Base-by-base conservation (phyloP, 2,888 invertebrate genomes). In the Polymixis lichenea region DNA sequence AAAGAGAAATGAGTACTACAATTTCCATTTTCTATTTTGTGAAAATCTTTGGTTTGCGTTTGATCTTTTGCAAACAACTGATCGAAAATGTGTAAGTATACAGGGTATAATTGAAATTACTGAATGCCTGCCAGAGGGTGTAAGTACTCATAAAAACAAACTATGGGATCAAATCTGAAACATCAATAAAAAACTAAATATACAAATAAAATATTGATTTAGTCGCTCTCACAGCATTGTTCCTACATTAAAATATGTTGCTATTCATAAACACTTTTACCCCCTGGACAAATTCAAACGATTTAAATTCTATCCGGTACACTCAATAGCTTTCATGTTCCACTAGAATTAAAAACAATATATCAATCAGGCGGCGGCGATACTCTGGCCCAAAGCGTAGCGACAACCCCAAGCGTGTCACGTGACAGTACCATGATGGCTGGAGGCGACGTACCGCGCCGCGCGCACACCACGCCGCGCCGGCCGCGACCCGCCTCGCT, bases 341-440 rank as follows among this genome's bases (percentile, higher is more conserved):
- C 0, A 56, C 9, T 19, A 19, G 13, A 75, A 38, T 65, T 65
- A 0, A 76, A n/a, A 43, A 11, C 0, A 19, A 7, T 13, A 0
- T 46, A 7, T 72, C 0, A 17, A 0, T 0, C 53, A 86, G 89
- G 89, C 15, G 89, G 83, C 17, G 80, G 82, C 15, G 84, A 78
- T 62, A 90, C 82, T 75, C 61, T 88, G 83, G 74, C 89, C 73
- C 84, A 83, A 75, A 93, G 95, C 77, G 89, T 87, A 38, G 94
- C 93, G 51, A 94, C 91, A 6, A 95, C 95, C 69, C 95, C 95
- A 78, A 89, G 92, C 62, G 94, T 95, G 91, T 96, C 96, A n/a
- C 94, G 95, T 77, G 96, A 96, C 93, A 90, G 92, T 78, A 94
- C 92, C 9, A 89, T 91, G 46, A 86, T 93, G 84, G 91, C 78